Base-by-base conservation (phyloP, 2,888 invertebrate genomes). In the Trissoscelio sp. region DNA sequence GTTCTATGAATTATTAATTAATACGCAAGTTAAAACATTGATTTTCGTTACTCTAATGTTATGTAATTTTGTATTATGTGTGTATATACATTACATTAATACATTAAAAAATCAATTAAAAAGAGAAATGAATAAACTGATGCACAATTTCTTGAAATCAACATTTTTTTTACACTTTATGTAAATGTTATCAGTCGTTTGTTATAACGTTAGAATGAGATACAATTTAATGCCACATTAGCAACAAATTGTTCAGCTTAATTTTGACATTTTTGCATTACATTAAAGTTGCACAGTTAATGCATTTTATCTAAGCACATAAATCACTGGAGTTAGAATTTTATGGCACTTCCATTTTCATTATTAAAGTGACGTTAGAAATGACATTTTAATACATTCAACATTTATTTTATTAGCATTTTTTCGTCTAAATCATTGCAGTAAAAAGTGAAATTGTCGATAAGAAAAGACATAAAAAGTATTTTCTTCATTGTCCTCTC, bases 291-390 rank as follows among this genome's bases (percentile, higher is more conserved):
- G 55, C 67, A 18, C 28, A 46, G 31, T 37, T 53, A 28, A 42
- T 67, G 67, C 67, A 31, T 16, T 53, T 58, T 67, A 55, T 67
- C 67, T 55, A n/a, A 42, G 44, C n/a, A 31, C 18, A 20, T 44
- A 67, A 67, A 67, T 67, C 55, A 67, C 31, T 53, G 12, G 24
- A 11, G 31, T 31, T 53, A 44, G 53, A 55, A 31, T 20, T 31
- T 55, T 55, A 67, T 31, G 44, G 31, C 53, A 18, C 12, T 42
- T 44, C n/a, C 28, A 34, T 39, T 67, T 51, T 24, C 28, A 39
- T 28, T 42, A 53, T 53, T 20, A 67, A 53, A 67, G 5, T 37
- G 22, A 42, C 7, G 16, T 12, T 2, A 37, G 14, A 37, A 18
- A 18, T 44, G 31, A 31, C 12, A 44, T 48, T 64, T 64, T n/a